phyloP scores from a whole-genome alignment of 2,797 vertebrate species.

The Lemur catta region DNA sequence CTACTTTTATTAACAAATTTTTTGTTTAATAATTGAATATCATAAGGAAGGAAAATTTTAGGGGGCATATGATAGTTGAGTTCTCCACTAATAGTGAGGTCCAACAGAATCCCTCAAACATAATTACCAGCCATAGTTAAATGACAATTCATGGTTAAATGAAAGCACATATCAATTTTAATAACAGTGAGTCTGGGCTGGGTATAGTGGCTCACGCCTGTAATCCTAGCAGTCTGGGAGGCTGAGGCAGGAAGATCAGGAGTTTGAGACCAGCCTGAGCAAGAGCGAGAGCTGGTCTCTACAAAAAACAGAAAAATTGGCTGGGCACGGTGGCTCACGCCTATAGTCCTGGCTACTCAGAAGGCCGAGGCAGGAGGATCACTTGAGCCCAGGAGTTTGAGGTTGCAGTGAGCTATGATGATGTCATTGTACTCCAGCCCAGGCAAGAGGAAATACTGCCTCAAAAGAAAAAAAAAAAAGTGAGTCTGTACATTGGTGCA shows the following conservation, averaged over 20 bases:
- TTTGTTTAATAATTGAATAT: neutral
- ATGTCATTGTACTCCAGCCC: neutral
- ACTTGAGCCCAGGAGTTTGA: neutral
- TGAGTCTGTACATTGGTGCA: neutral
- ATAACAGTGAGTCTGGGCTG: neutral
- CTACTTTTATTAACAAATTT: neutral
- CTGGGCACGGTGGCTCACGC: neutral
- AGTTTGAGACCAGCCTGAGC: neutral
- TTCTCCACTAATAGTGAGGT: neutral
- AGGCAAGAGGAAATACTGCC: neutral
- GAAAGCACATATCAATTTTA: neutral
- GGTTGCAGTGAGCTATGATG: neutral
- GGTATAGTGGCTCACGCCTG: neutral
- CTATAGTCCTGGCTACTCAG: neutral
- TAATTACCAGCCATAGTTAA: neutral
- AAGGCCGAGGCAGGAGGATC: neutral
- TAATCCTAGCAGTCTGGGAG: neutral
- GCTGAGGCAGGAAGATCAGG: neutral
- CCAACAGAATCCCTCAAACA: neutral
- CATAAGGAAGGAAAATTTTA: neutral
- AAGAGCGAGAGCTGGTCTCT: neutral
- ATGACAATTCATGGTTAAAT: neutral
- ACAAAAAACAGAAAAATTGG: neutral
- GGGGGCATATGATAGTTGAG: neutral
- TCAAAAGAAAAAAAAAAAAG: neutral